Conservation (phyloP, 2,888 invertebrate genomes). For the Hirtodrosophila cameraria region DNA sequence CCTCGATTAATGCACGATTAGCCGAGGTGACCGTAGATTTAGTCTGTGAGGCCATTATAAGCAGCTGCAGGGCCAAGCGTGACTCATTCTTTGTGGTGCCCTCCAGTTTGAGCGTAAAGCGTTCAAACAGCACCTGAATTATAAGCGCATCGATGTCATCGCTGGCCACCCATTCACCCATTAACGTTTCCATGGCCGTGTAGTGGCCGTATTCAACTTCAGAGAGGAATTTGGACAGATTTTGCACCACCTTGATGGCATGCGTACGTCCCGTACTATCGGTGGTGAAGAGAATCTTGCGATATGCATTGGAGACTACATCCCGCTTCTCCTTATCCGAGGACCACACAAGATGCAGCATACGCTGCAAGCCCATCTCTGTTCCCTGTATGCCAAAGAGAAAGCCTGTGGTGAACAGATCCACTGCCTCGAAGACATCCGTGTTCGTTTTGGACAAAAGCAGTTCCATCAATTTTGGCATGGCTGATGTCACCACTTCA, state of each 20-base stretch:
- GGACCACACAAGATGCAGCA: constrained; percentile 92
- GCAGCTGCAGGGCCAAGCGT: constrained; percentile 89
- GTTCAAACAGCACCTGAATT: constrained; percentile 92
- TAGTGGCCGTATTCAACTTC: constrained; percentile 86
- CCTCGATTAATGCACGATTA: constrained; percentile 90
- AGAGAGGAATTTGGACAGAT: constrained; percentile 86
- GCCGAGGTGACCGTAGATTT: constrained; percentile 87
- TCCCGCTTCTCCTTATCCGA: constrained; percentile 90
- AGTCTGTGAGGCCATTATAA: constrained; percentile 90
- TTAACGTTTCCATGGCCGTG: constrained; percentile 87
- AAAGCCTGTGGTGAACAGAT: constrained; percentile 93
- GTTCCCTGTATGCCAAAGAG: constrained; percentile 91
- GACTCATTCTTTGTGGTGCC: constrained; percentile 89
- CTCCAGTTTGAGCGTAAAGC: constrained; percentile 90
- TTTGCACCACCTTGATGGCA: constrained; percentile 86
- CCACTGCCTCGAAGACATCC: constrained; percentile 94
- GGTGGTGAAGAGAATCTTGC: constrained; percentile 84
- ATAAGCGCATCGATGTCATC: constrained; percentile 86
- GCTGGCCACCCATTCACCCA: constrained; percentile 87
- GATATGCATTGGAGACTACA: constrained; percentile 91
- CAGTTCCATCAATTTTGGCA: constrained; percentile 89
- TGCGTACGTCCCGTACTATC: constrained; percentile 84
- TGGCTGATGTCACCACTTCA: constrained; percentile 78
- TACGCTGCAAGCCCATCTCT: constrained; percentile 89
- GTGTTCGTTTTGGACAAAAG: constrained; percentile 89